Evolutionary conservation across 2,888 invertebrate genomes (phyloP).

Genomic region (Tipula confusa): DNA sequence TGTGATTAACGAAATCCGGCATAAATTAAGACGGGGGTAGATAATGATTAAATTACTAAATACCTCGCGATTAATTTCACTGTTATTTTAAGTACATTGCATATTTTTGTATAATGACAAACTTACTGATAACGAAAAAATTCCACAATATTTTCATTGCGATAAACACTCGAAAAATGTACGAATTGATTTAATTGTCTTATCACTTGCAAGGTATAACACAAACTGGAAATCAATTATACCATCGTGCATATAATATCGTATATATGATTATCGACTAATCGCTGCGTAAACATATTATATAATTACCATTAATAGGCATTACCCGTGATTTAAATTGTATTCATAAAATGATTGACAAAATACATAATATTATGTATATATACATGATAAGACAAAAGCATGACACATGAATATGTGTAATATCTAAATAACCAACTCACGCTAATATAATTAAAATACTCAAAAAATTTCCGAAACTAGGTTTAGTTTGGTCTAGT

Average conservation of each 20-base stretch:
- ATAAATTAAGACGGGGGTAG: neutral
- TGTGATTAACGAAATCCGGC: neutral
- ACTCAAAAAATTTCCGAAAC: neutral
- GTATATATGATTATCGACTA: neutral
- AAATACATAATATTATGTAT: neutral
- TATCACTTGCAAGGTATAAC: neutral
- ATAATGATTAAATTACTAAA: neutral
- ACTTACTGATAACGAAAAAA: neutral
- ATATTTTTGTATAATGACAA: neutral
- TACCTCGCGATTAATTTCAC: neutral
- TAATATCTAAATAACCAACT: neutral
- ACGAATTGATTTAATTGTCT: neutral
- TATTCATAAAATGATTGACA: neutral
- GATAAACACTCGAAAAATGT: neutral
- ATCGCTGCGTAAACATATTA: neutral
- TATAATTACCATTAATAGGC: neutral
- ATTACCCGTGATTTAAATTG: neutral
- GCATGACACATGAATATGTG: neutral
- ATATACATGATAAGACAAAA: neutral
- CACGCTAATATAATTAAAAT: neutral
- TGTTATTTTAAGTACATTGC: neutral
- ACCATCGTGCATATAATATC: neutral
- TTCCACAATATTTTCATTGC: neutral
- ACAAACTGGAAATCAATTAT: neutral
- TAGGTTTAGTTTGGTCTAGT: neutral